Base-by-base conservation (phyloP, 2,113 vertebrate genomes). In the Accipiter virgatus region DNA sequence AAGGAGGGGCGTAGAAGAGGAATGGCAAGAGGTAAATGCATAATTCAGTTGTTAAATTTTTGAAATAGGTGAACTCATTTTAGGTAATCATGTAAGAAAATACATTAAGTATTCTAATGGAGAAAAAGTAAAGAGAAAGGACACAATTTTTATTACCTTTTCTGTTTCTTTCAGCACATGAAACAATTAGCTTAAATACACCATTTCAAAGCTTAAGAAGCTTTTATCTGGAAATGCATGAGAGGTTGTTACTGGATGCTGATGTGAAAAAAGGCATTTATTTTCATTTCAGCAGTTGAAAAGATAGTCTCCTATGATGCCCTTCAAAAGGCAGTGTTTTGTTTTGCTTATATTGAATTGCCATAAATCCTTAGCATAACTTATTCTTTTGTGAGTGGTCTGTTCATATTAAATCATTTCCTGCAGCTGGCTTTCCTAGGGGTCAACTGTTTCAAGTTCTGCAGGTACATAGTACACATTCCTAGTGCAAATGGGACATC, bases 101-200 rank as follows among this genome's bases (percentile, higher is more conserved):
- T 56, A 36, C 56, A 70, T 47, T 59, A 48, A 72, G 27, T 56
- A n/a, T 86, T 79, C 38, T 48, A 82, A 85, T 58, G 58, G 53
- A 85, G 42, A 68, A 82, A 53, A 81, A 48, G 9, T 68, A 56
- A 85, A 61, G 81, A 83, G 75, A 77, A 83, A 52, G 27, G 80
- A 38, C 31, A 25, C 16, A 13, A 7, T 72, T 92, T 92, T 89
- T 67, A 19, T 68, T 65, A 52, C 36, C 40, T 82, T 86, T 84
- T 86, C 52, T 95, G 56, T 81, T 95, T 86, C 77, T 95, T 95
- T 78, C 42, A 68, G 81, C 56, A 53, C 16, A 63, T 82, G 62
- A 77, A 94, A 75, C 70, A 93, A 85, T 96, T 97, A 93, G 81
- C 81, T 95, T 91, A 96, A 97, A 94, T 75, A 68, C 34, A 62